Percentiles rank a stretch among this genome's conserved stretches.
Evolutionary conservation across 2,113 vertebrate species (phyloP).

Genomic region (Festucalex cinctus): DNA sequence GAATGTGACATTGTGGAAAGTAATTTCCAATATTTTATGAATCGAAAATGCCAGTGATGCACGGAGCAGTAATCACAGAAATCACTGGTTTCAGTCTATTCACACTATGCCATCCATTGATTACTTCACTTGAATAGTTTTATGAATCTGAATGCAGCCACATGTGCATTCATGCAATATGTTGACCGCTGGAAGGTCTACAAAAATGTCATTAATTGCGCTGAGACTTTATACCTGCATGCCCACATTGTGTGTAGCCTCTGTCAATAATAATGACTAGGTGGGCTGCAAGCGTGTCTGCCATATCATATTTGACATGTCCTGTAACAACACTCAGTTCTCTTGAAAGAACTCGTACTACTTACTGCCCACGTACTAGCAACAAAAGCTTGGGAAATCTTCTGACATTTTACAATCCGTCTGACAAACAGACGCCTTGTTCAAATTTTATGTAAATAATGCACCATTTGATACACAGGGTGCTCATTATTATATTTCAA

Average conservation of each 20-base stretch:
- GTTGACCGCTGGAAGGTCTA: not conserved
- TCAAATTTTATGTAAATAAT: not conserved
- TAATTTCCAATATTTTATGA: too few relatives aligned
- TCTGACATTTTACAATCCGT: not conserved
- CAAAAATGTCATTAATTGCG: too few relatives aligned
- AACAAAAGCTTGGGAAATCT: not conserved
- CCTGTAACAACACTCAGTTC: not conserved
- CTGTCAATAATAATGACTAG: slow-evolving; percentile 24
- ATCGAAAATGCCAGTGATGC: too few relatives aligned
- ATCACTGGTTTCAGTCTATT: too few relatives aligned
- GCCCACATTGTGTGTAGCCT: slow-evolving; percentile 40
- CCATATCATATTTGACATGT: slow-evolving; percentile 34
- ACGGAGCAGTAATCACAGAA: too few relatives aligned
- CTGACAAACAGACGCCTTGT: not conserved
- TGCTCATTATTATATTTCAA: not conserved
- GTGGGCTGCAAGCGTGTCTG: slow-evolving; percentile 32
- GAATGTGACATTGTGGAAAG: too few relatives aligned
- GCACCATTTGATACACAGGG: not conserved
- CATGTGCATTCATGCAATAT: not conserved
- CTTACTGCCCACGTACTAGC: not conserved
- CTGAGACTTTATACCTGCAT: slow-evolving; percentile 21
- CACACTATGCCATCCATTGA: too few relatives aligned
- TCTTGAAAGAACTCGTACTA: slow-evolving; percentile 11
- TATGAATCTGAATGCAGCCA: not conserved
- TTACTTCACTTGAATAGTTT: too few relatives aligned